phyloP scores from a whole-genome alignment of 2,888 invertebrate species.

The Drosophila borborema region DNA sequence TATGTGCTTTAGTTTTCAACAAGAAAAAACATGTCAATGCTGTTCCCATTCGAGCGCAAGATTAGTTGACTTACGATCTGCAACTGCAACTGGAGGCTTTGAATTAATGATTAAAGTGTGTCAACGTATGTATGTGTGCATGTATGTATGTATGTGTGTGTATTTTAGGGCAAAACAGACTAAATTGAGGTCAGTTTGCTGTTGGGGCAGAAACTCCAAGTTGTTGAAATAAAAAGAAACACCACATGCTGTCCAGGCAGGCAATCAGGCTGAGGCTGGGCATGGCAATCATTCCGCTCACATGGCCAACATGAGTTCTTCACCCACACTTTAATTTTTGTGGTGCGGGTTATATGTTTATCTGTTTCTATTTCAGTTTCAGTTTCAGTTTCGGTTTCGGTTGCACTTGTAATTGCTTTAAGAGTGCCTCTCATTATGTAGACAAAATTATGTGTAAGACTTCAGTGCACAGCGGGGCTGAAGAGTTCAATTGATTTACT shows the following conservation, averaged over 20 bases:
- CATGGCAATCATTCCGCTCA: slow-evolving; percentile 59
- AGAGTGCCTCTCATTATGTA: neutral
- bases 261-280: slow-evolving; percentile 23
- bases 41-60: neutral
- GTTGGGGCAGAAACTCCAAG: neutral
- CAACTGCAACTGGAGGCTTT: slow-evolving; percentile 12
- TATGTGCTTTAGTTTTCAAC: neutral
- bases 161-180: slow-evolving; percentile 12
- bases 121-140: neutral
- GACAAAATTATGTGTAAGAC: slow-evolving; percentile 2
- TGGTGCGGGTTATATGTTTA: neutral
- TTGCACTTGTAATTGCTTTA: slow-evolving; percentile 50
- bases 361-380: slow-evolving; percentile 14
- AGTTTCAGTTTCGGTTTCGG: slow-evolving; percentile 25
- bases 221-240: slow-evolving; percentile 18
- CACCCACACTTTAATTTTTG: slow-evolving; percentile 21
- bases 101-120: slow-evolving; percentile 15
- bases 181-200: slow-evolving; percentile 46
- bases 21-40: slow-evolving; percentile 1
- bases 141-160: neutral
- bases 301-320: slow-evolving; percentile 43
- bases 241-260: slow-evolving; percentile 17
- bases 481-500: slow-evolving; percentile 51
- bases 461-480: slow-evolving; percentile 21
- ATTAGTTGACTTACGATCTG: neutral